Evolutionary conservation across 53 echinoderm and acorn worm species (phyloP).

Genomic region (Echinarachnius parma): DNA sequence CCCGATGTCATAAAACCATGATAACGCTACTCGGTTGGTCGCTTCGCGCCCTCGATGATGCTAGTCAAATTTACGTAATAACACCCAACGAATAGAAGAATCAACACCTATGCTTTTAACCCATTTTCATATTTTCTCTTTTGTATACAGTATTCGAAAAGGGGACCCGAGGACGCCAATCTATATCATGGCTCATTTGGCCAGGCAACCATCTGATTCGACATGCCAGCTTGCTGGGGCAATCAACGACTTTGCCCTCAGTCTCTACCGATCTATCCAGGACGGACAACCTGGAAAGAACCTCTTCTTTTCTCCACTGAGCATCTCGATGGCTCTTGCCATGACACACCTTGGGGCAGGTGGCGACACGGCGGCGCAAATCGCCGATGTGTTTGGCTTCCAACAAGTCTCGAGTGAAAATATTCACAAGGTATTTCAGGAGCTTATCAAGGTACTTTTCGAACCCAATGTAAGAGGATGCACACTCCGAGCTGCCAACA

Average conservation of each 20-base stretch:
- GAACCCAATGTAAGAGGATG: constrained; percentile 26
- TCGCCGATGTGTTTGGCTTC: constrained; percentile 57
- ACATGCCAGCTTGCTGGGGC: constrained; percentile 26
- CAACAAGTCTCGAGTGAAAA: constrained; percentile 23
- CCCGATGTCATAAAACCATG: too few relatives aligned
- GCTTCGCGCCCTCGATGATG: too few relatives aligned
- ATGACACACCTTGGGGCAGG: constrained; percentile 79
- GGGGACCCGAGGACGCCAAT: too few relatives aligned
- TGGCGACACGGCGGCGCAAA: constrained; percentile 71
- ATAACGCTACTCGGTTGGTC: too few relatives aligned
- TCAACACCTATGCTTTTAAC: too few relatives aligned
- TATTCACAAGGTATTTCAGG: constrained; percentile 56
- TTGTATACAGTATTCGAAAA: too few relatives aligned
- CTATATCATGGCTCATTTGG: too few relatives aligned
- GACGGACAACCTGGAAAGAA: constrained; percentile 8
- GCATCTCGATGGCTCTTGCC: constrained; percentile 55
- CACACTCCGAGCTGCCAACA: constrained; percentile 57
- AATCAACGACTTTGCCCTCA: constrained; percentile 7
- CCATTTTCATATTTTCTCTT: too few relatives aligned
- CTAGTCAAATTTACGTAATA: too few relatives aligned
- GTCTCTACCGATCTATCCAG: constrained; percentile 11
- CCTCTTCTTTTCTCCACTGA: constrained; percentile 34
- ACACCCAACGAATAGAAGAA: too few relatives aligned
- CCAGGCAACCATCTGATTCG: too few relatives aligned
- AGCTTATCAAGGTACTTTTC: constrained; percentile 46